Conservation (phyloP, 2,888 invertebrate species). For the Macrophya alboannulata region DNA sequence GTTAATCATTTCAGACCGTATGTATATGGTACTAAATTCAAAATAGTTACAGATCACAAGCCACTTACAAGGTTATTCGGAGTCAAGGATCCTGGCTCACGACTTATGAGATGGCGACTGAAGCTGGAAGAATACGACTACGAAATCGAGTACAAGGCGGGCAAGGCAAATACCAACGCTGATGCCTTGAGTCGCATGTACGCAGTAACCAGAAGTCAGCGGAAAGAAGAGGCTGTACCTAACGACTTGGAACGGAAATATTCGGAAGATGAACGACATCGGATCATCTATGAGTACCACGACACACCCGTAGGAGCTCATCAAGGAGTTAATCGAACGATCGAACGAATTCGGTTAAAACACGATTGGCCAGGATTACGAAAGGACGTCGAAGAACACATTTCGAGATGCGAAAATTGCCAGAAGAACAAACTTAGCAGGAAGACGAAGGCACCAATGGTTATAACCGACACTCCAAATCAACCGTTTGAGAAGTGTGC, state of each 20-base stretch:
- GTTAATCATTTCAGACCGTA: slow-evolving; percentile 39
- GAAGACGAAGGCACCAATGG: slow-evolving; percentile 52
- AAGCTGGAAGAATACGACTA: slow-evolving; percentile 60
- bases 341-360: slow-evolving; percentile 57
- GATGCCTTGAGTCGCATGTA: slow-evolving; percentile 56
- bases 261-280: slow-evolving; percentile 15
- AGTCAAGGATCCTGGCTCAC: slow-evolving; percentile 59
- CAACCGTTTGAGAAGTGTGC: slow-evolving; percentile 57
- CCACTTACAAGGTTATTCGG: slow-evolving; percentile 60
- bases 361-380: slow-evolving; percentile 65
- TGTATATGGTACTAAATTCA: slow-evolving; percentile 51
- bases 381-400: slow-evolving; percentile 58
- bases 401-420: slow-evolving; percentile 67
- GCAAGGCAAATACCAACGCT: slow-evolving; percentile 58
- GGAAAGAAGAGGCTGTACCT: background rate
- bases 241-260: slow-evolving; percentile 5
- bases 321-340: slow-evolving; percentile 59
- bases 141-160: slow-evolving; percentile 58
- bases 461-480: slow-evolving; percentile 36
- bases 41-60: slow-evolving; percentile 64
- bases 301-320: slow-evolving; percentile 57
- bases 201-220: background rate
- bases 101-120: slow-evolving; percentile 60
- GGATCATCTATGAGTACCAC: slow-evolving; percentile 56
- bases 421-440: slow-evolving; percentile 67